Base-by-base conservation (phyloP, 1,140 invertebrate genomes). In the Drosophila tani region DNA sequence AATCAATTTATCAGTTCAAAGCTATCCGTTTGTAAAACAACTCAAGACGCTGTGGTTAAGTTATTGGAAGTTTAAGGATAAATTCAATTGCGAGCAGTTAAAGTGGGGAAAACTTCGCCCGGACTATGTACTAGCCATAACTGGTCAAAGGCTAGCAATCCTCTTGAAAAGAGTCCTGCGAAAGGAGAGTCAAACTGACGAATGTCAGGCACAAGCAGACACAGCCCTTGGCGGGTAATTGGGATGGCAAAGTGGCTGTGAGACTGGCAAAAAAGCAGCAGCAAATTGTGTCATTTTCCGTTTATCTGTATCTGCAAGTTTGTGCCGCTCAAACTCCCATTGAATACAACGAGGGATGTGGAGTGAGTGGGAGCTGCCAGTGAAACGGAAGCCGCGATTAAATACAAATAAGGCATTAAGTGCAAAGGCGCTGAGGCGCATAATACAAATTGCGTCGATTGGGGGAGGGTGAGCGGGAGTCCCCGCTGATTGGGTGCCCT, bases 401-500 rank as follows among this genome's bases (percentile, higher is more conserved):
- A 90, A 90, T 90, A 90, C 86, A 90, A 90, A 90, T 90, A 90
- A 90, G 85, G 75, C 85, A 90, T 90, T 90, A 90, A 90, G 85
- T 88, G 75, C 78, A 78, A 82, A 85, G 85, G 85, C 85, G 85
- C 86, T 90, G 85, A 82, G 75, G 86, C 85, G 82, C 81, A 85
- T 91, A 90, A 90, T 90, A 90, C 81, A 90, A 90, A 90, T 90
- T 90, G 85, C 86, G 81, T 77, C 68, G 85, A 90, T 90, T 90
- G 85, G 65, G 73, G 55, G 51, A 35, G 32, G 32, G 9, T 9
- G 29, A 8, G 29, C 56, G 62, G 17, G 6, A 41, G n/a, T 11
- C 32, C 35, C 43, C 56, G 75, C 59, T 76, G 73, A 77, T 77
- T 68, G 74, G 47, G 35, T 66, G 62, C 47, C 38, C 35, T 29